Evolutionary conservation across 92 coral and sea anemone species (phyloP).

Genomic region (Epizoanthus illoricatus): DNA sequence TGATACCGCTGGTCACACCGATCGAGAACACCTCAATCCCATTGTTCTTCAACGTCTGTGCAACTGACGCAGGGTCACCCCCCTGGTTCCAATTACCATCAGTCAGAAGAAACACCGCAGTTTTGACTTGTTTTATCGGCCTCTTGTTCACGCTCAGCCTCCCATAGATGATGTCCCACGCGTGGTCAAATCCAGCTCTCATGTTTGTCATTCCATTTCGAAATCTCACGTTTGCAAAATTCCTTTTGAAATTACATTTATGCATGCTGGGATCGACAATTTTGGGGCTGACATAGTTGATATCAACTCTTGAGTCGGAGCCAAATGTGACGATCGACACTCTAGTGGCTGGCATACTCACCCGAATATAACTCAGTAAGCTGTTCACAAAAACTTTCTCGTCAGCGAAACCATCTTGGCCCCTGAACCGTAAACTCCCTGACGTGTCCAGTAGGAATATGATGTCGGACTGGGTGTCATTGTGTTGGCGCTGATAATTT

Average conservation of each 20-base stretch:
- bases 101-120: constrained; percentile 82
- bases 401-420: constrained; percentile 80
- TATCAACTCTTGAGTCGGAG: constrained; percentile 68
- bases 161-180: constrained; percentile 76
- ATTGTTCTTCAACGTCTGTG: constrained; percentile 55
- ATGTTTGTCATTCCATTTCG: constrained; percentile 85
- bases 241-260: constrained; percentile 83
- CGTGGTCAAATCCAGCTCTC: constrained; percentile 79
- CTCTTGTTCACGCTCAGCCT: constrained; percentile 66
- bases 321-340: constrained; percentile 94
- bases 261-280: constrained; percentile 65
- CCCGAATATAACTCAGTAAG: constrained; percentile 67
- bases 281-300: constrained; percentile 71
- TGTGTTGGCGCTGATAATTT: constrained; percentile 78
- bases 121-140: constrained; percentile 75
- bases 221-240: constrained; percentile 63
- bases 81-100: constrained; percentile 88
- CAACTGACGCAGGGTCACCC: constrained; percentile 70
- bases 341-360: constrained; percentile 76
- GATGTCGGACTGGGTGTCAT: constrained; percentile 75
- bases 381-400: constrained; percentile 91
- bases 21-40: constrained; percentile 81
- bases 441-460: constrained; percentile 90
- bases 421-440: constrained; percentile 74
- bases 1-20: constrained; percentile 79